Base-by-base conservation (phyloP, 2,113 vertebrate species). In the Dasyprocta punctata region DNA sequence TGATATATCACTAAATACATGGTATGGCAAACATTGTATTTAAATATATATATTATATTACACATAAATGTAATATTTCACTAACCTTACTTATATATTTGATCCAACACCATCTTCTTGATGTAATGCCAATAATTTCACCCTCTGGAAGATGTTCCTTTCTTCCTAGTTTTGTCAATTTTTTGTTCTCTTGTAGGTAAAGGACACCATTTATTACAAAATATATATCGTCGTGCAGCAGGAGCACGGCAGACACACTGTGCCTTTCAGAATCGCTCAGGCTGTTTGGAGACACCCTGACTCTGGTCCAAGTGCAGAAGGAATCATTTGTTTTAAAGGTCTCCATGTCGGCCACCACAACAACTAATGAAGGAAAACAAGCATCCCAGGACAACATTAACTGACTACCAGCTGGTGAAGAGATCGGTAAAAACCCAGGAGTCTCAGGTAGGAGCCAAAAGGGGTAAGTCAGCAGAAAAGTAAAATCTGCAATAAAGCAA, bases 41-140 rank as follows among this genome's bases (percentile, higher is more conserved):
- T 84, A 94, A 94, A 85, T 71, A 26, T 94, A 49, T 54, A 12
- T 26, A n/a, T 22, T 54, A 1, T 61, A 67, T 83, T 26, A 89
- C 5, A 80, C 69, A 63, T 58, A 41, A 1, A 33, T 10, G n/a
- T 73, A 95, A 82, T 67, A 20, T 95, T 93, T 89, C 96, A 98
- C 92, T 96, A 52, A 97, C 97, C 95, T 96, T 85, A 47, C 78
- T 8, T 86, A 87, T 73, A 92, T 87, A 97, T 17, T 87, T 0
- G 0, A 47, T 7, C 95, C 90, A 97, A 96, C 98, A 98, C 89
- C 94, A 98, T 11, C 2, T 92, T 97, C 96, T 97, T 97, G 87
- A 47, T 30, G 11, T 1, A 93, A 97, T 75, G 86, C 97, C 95
- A 86, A 61, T 65, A 96, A 98, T 83, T 92, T 86, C 61, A 89